phyloP scores from a whole-genome alignment of 1,140 invertebrate genomes.

The Aphelinus certus region DNA sequence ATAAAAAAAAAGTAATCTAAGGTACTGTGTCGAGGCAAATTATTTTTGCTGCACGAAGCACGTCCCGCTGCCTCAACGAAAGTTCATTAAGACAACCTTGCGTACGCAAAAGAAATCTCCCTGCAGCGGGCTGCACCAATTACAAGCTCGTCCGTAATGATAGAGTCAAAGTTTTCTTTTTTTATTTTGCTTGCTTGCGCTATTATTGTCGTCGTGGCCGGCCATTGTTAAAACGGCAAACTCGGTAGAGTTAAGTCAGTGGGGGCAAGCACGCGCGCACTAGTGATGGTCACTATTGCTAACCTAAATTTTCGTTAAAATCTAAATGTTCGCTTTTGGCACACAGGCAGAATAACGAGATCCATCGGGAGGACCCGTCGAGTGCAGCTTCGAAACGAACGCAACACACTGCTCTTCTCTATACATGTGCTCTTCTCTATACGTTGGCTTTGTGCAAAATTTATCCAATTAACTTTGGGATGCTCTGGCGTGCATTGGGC shows the following conservation, averaged over 20 bases:
- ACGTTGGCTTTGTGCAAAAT: background rate
- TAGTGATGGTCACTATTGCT: background rate
- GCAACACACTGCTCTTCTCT: background rate
- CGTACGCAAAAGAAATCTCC: background rate
- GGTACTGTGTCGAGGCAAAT: no score
- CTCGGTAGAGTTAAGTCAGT: background rate
- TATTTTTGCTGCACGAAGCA: no score
- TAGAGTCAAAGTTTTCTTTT: background rate
- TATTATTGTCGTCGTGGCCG: background rate
- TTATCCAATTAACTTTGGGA: conserved; percentile 6
- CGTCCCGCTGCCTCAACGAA: background rate
- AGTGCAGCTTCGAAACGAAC: background rate
- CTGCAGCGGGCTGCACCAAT: background rate
- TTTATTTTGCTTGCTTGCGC: background rate
- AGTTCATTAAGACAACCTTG: conserved; percentile 7
- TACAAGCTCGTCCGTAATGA: background rate
- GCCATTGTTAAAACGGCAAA: background rate
- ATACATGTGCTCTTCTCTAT: background rate
- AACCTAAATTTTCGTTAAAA: conserved; percentile 25
- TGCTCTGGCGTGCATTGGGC: background rate
- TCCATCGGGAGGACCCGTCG: conserved; percentile 12
- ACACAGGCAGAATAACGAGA: conserved; percentile 14
- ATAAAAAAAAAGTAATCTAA: no score
- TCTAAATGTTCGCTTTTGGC: background rate
- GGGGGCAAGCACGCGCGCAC: background rate